Percentiles rank a stretch among this genome's conserved stretches.
phyloP scores from a whole-genome alignment of 2,888 invertebrate genomes.

The Andrena haemorrhoa region DNA sequence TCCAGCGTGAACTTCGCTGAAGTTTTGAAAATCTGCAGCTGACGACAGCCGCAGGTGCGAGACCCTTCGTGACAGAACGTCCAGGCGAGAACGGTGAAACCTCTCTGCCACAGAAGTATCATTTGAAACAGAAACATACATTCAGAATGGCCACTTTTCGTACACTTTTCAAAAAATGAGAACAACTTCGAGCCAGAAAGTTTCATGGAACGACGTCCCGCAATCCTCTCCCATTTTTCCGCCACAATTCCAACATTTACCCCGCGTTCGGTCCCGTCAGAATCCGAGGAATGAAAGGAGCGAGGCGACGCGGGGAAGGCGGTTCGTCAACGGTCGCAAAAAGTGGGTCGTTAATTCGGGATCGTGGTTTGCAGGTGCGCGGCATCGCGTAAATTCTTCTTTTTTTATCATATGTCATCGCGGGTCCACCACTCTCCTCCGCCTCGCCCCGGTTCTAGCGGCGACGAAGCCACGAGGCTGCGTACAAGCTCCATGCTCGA shows the following conservation, averaged over 20 bases:
- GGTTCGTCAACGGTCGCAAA: slow-evolving; percentile 15
- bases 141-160: neutral
- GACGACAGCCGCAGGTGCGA: neutral
- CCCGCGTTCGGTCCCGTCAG: neutral
- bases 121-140: no score
- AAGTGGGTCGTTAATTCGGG: slow-evolving; percentile 51
- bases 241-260: neutral
- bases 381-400: slow-evolving; percentile 8
- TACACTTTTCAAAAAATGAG: neutral
- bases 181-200: neutral
- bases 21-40: neutral
- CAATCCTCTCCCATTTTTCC: neutral
- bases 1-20: neutral
- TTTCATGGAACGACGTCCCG: neutral
- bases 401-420: slow-evolving; percentile 27
- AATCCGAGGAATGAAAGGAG: neutral
- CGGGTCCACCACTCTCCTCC: slow-evolving; percentile 10
- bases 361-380: slow-evolving; percentile 16
- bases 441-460: neutral
- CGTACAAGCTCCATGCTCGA: slow-evolving; percentile 56
- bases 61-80: neutral
- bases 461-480: slow-evolving; percentile 45
- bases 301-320: neutral
- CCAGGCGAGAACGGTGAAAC: neutral
- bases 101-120: no score